Conservation (phyloP, 2,113 vertebrate species). For the Willisornis vidua region DNA sequence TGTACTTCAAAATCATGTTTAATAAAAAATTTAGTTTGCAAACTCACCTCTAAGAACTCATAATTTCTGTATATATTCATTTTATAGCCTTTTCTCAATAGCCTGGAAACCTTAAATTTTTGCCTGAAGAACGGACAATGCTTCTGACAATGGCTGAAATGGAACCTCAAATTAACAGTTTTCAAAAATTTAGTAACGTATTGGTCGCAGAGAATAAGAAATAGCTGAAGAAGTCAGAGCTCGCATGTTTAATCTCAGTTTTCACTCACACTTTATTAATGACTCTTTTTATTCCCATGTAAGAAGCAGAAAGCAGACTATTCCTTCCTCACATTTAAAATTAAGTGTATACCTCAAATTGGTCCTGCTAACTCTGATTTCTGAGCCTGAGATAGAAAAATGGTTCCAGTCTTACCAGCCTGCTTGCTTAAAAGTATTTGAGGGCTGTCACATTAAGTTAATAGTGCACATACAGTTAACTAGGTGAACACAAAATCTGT, state of each 20-base stretch:
- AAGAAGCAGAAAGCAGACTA: neutral
- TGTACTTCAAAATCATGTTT: neutral
- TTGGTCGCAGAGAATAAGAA: neutral
- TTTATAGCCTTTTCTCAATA: neutral
- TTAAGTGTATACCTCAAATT: neutral
- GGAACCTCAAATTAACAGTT: neutral
- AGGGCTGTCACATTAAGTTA: neutral
- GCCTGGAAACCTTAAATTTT: neutral
- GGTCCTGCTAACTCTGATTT: neutral
- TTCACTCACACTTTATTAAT: conserved; percentile 24
- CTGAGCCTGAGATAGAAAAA: neutral
- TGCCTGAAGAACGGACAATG: neutral
- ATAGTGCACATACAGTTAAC: neutral
- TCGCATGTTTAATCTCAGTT: neutral
- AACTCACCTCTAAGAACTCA: neutral
- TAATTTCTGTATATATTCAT: neutral
- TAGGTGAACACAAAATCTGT: neutral
- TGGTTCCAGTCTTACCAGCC: neutral
- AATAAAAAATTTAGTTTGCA: neutral
- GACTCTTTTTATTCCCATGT: neutral
- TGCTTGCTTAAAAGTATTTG: neutral
- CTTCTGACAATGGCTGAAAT: neutral
- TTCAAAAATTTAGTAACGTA: neutral
- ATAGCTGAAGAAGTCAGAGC: neutral
- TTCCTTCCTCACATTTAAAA: neutral